Conservation (phyloP, 2,113 vertebrate genomes). For the Zosterops hypoxanthus region DNA sequence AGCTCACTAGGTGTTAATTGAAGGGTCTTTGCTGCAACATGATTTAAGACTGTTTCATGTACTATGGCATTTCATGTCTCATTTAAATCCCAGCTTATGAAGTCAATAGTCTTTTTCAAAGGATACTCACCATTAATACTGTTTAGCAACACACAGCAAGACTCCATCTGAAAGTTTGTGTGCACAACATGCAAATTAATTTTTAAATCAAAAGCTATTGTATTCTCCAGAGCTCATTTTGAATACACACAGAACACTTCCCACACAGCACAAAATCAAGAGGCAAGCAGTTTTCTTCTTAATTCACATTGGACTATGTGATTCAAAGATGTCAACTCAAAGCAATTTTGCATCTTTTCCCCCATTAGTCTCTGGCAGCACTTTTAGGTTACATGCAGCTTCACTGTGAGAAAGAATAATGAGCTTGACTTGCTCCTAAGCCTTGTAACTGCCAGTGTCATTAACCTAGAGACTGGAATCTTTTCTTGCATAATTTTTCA, state of each 20-base stretch:
- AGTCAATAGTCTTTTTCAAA: background rate
- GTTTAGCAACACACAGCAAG: conserved; percentile 31
- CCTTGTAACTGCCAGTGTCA: background rate
- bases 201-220: conserved; percentile 18
- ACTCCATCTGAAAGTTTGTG: conserved; percentile 24
- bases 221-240: conserved; percentile 7
- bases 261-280: conserved; percentile 27
- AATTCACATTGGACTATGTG: background rate
- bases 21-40: background rate
- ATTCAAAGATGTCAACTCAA: background rate
- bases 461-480: background rate
- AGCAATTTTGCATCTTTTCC: background rate
- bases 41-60: background rate
- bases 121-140: conserved; percentile 7
- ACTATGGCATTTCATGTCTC: conserved; percentile 1
- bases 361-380: background rate
- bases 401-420: background rate
- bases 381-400: background rate
- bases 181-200: conserved; percentile 5
- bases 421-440: background rate
- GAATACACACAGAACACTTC: background rate
- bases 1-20: background rate
- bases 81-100: background rate
- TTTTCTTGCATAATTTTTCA: background rate
- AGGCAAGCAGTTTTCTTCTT: background rate